A percentile compares a stretch with the other conserved stretches of the same genome.
Evolutionary conservation across 2,113 vertebrate genomes (phyloP).

Genomic region (Tenrec ecaudatus): DNA sequence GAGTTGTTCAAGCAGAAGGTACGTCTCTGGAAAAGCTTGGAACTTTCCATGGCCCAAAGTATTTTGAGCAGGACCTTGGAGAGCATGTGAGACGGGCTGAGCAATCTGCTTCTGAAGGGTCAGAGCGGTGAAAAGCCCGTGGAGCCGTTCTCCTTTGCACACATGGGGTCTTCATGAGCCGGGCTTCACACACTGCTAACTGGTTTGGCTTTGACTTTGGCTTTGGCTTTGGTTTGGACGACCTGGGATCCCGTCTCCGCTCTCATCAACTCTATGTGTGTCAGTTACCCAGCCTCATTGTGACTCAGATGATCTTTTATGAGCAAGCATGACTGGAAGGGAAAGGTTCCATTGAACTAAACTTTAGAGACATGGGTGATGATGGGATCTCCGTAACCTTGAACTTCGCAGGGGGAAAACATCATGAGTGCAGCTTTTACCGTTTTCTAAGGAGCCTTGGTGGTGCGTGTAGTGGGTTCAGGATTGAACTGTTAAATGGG

Average conservation of each 20-base stretch:
- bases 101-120: not conserved
- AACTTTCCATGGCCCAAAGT: not conserved
- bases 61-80: not conserved
- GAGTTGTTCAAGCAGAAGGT: not conserved
- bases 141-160: not conserved
- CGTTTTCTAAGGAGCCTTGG: not conserved
- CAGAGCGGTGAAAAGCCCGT: not conserved
- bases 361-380: not conserved
- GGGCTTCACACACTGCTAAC: not conserved
- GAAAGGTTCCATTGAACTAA: not conserved
- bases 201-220: not conserved
- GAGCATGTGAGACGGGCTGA: not conserved
- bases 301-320: not conserved
- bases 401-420: conserved; percentile 24
- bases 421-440: not conserved
- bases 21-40: not conserved
- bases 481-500: too few species aligned
- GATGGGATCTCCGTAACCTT: not conserved
- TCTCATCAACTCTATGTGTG: not conserved
- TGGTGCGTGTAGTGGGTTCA: too few species aligned
- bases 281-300: not conserved
- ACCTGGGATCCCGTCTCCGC: not conserved
- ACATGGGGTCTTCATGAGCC: not conserved
- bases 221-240: not conserved
- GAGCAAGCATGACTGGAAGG: not conserved